Percentiles rank a stretch among this genome's conserved stretches.
These are phyloP conservation scores for Phacellophora camtschatica DNA, from an alignment of 30 jellyfish, hydroid and myxozoan genomes.

Conservation along the genomic window DNA sequence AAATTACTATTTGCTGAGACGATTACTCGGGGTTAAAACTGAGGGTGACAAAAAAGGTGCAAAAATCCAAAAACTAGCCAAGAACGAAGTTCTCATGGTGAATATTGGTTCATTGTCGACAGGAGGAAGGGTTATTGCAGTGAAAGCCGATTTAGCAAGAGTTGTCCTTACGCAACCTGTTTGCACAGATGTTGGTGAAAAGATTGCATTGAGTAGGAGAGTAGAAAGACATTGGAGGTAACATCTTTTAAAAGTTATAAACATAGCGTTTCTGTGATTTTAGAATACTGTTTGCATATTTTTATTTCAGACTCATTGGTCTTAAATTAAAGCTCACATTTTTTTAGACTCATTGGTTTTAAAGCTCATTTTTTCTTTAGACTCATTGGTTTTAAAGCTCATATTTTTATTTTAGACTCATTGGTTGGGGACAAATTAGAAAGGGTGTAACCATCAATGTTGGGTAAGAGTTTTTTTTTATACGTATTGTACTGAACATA, in stretches of 20 bases:
- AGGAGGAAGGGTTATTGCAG: constrained; percentile 99
- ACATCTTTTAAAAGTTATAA: not conserved
- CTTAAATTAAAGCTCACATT: too few species aligned
- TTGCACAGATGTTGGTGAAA: constrained; percentile 99
- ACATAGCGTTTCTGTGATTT: not conserved
- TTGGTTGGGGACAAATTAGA: constrained; percentile 99
- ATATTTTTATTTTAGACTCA: constrained; percentile 64
- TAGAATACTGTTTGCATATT: not conserved
- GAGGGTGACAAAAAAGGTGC: constrained; percentile 99
- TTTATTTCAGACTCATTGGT: too few species aligned
- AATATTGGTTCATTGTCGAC: constrained; percentile 98
- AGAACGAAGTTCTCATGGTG: constrained; percentile 97
- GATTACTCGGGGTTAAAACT: constrained; percentile 95
- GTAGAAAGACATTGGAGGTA: constrained; percentile 99
- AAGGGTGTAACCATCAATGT: constrained; percentile 92
- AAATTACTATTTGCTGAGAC: constrained; percentile 83
- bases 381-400: too few species aligned
- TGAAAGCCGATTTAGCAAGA: constrained; percentile 97
- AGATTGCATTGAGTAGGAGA: constrained; percentile 98
- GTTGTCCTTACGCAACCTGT: constrained; percentile 99
- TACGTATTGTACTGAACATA: too few species aligned
- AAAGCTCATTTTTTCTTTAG: too few species aligned
- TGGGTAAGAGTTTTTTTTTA: constrained; percentile 27
- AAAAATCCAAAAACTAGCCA: constrained; percentile 91
- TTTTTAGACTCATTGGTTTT: too few species aligned